Base-by-base conservation (phyloP, 2,888 invertebrate genomes). In the Macaria notata region DNA sequence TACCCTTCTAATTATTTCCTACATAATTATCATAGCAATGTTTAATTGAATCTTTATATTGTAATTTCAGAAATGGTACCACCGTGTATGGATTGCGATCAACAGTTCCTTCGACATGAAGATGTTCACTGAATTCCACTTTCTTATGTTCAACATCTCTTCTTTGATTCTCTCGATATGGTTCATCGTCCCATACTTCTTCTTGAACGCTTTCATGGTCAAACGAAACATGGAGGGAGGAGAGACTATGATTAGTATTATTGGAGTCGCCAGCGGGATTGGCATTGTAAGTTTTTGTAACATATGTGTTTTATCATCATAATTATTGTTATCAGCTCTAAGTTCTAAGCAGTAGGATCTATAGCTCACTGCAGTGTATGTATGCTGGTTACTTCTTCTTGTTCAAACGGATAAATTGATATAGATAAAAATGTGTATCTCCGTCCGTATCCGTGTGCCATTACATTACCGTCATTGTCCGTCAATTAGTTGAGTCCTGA, bases 121-220 rank as follows among this genome's bases (percentile, higher is more conserved):
- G 43, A 94, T 97, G 92, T 96, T 97, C 81, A 88, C 94, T 57
- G 96, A 96, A 74, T 88, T 94, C 54, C 96, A 96, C 77, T 97
- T 97, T 83, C 85, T 96, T 41, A 92, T 96, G 71, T 95, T 98
- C 84, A 96, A 96, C 66, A 72, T 98, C 38, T 96, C 97, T 41
- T 97, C 97, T 54, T 94, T 98, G 65, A 93, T 98, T 56, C 93
- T 98, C 49, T 98, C 98, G 78, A 95, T 96, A 70, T 98, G 98
- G 96, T 96, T 96, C 82, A 98, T 98, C 78, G 96, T 98, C 63
- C 98, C 98, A 3, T 98, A 98, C 87, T 96, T 98, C 81, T 95
- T 96, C 83, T 94, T 97, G 74, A 93, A 93, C 53, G 84, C 86
- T 0, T 89, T 81, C 57, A 93, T 94, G 72, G 92, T 94, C 44